These are phyloP conservation scores for Anadara kagoshimensis DNA, from an alignment of 1,140 invertebrate species.

Conservation along the genomic window DNA sequence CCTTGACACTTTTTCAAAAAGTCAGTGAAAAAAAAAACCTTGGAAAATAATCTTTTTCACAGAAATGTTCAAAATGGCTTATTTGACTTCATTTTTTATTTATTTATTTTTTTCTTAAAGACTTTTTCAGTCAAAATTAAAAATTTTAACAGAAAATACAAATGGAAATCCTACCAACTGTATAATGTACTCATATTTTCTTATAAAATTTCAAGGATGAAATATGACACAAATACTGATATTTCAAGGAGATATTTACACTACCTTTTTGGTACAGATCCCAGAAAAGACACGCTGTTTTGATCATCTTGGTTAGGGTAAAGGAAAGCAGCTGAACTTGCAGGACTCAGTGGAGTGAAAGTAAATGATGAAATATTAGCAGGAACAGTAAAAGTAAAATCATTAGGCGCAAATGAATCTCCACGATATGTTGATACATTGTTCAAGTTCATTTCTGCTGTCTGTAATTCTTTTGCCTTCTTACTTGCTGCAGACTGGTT, in stretches of 20 bases:
- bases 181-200: too few relatives aligned
- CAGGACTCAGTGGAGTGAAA: slow-evolving; percentile 52
- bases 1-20: too few relatives aligned
- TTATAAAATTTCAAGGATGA: too few relatives aligned
- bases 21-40: too few relatives aligned
- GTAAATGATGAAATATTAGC: slow-evolving; percentile 42
- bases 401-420: slow-evolving; percentile 52
- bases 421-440: slow-evolving; percentile 45
- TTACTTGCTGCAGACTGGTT: not conserved
- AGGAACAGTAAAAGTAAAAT: slow-evolving; percentile 54
- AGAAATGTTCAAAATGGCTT: too few relatives aligned
- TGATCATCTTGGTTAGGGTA: slow-evolving; percentile 12
- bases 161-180: too few relatives aligned
- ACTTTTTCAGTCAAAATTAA: too few relatives aligned
- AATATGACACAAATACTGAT: too few relatives aligned
- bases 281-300: slow-evolving; percentile 21
- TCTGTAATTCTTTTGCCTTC: slow-evolving; percentile 10
- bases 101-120: too few relatives aligned
- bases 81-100: too few relatives aligned
- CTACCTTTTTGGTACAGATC: slow-evolving; percentile 31
- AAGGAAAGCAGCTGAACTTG: slow-evolving; percentile 44
- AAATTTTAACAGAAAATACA: too few relatives aligned
- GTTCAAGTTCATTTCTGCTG: slow-evolving; percentile 15
- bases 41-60: too few relatives aligned
- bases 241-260: not conserved